Percentiles rank a stretch among this genome's conserved stretches.
Conservation (phyloP, 2,113 vertebrate species). For the Gulo gulo region DNA sequence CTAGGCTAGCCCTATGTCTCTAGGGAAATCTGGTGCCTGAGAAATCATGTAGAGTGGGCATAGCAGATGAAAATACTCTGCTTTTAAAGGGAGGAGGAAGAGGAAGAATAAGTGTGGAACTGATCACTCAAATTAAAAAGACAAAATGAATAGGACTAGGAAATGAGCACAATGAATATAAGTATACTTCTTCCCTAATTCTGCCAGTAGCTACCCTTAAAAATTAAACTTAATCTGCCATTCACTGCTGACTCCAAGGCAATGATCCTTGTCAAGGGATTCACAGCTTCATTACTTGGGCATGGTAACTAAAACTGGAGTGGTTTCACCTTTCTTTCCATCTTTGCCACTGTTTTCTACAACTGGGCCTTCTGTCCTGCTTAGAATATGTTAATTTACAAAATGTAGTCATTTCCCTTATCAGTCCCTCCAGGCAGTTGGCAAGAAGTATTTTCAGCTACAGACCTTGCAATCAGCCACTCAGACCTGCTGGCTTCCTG, state of each 20-base stretch:
- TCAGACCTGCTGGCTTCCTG: conserved; percentile 68
- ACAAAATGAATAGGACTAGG: background rate
- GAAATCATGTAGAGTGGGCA: background rate
- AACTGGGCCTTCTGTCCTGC: conserved; percentile 59
- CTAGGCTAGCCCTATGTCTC: background rate
- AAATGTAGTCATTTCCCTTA: conserved; percentile 72
- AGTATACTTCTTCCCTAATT: background rate
- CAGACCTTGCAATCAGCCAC: conserved; percentile 69
- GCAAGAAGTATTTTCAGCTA: conserved; percentile 74
- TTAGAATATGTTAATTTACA: conserved; percentile 75
- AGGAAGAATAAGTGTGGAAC: background rate
- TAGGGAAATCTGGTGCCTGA: background rate
- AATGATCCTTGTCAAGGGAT: conserved; percentile 33
- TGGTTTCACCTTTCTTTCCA: conserved; percentile 33
- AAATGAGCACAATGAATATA: background rate
- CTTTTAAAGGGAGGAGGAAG: background rate
- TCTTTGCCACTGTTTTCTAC: conserved; percentile 49
- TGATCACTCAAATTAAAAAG: background rate
- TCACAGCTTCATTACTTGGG: conserved; percentile 54
- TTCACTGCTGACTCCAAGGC: conserved; percentile 33
- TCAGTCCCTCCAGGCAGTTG: conserved; percentile 73
- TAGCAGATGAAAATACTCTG: background rate
- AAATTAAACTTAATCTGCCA: background rate
- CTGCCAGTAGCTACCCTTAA: background rate
- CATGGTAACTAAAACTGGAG: background rate